A percentile compares a stretch with the other conserved stretches of the same genome.
Conservation (phyloP, 53 echinoderm and acorn worm species). For the Hippasteria phrygiana region DNA sequence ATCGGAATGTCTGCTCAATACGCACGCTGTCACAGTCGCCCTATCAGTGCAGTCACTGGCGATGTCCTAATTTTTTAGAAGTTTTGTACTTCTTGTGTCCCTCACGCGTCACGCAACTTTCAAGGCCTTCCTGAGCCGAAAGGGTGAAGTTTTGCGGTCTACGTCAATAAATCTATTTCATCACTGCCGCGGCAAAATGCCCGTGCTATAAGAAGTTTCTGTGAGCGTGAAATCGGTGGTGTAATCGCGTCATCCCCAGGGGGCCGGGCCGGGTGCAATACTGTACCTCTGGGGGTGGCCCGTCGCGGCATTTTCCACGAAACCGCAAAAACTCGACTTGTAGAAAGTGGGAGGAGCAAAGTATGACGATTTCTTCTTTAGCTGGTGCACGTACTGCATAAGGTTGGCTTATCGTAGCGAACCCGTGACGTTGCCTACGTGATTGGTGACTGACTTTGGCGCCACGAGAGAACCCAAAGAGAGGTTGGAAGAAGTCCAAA, state of each 20-base stretch:
- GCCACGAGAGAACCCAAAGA: too few species aligned
- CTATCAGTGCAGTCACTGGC: too few species aligned
- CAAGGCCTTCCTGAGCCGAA: neutral
- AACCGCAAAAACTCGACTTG: conserved; percentile 21
- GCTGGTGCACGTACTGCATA: neutral
- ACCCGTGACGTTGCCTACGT: too few species aligned
- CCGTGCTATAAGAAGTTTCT: neutral
- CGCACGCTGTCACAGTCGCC: too few species aligned
- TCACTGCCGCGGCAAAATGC: neutral
- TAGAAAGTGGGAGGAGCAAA: conserved; percentile 7
- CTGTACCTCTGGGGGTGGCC: conserved; percentile 1
- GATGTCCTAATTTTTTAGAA: too few species aligned
- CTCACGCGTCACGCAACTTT: neutral
- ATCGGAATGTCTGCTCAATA: too few species aligned
- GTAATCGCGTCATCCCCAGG: neutral
- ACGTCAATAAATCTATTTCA: neutral
- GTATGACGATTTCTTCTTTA: neutral
- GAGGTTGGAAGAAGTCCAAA: too few species aligned
- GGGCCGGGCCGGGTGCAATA: neutral
- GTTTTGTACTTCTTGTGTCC: neutral
- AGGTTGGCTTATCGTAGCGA: neutral
- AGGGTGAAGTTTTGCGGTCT: neutral
- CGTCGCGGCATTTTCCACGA: conserved; percentile 16
- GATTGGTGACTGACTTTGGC: too few species aligned
- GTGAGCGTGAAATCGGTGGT: neutral